phyloP scores from a whole-genome alignment of 2,797 vertebrate species.

The Falco biarmicus region DNA sequence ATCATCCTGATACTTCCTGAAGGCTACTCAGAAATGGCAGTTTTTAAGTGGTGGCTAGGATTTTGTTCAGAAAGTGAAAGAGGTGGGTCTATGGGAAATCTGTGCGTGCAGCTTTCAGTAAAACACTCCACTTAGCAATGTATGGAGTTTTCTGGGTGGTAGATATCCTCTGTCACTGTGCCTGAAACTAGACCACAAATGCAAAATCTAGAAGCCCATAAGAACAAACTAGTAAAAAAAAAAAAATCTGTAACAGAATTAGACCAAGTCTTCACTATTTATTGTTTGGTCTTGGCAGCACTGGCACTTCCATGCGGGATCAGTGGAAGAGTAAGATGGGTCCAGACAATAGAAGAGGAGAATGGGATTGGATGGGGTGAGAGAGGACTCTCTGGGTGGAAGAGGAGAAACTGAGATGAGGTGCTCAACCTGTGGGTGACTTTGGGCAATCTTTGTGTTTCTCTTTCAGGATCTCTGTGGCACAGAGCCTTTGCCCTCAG shows the following conservation, averaged over 20 bases:
- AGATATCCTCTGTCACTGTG: neutral
- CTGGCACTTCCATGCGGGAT: neutral
- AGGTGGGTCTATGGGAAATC: neutral
- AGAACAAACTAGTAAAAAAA: neutral
- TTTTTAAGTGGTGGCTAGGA: neutral
- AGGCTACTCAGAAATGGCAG: neutral
- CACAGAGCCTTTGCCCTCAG: neutral
- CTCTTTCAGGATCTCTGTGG: neutral
- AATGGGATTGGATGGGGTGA: neutral
- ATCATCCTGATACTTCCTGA: neutral
- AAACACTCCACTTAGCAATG: neutral
- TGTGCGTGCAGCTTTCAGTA: neutral
- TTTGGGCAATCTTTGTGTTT: neutral
- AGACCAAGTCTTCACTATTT: neutral
- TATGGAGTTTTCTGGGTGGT: neutral
- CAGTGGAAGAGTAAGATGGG: neutral
- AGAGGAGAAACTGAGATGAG: neutral
- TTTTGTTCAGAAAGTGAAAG: neutral
- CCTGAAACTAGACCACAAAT: neutral
- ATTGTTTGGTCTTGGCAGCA: neutral
- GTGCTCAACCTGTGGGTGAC: neutral
- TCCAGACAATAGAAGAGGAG: neutral
- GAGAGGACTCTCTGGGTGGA: neutral
- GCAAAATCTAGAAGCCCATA: neutral
- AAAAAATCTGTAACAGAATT: neutral